phyloP scores from a whole-genome alignment of 2,797 vertebrate species.

The Coccyzus lansbergi region DNA sequence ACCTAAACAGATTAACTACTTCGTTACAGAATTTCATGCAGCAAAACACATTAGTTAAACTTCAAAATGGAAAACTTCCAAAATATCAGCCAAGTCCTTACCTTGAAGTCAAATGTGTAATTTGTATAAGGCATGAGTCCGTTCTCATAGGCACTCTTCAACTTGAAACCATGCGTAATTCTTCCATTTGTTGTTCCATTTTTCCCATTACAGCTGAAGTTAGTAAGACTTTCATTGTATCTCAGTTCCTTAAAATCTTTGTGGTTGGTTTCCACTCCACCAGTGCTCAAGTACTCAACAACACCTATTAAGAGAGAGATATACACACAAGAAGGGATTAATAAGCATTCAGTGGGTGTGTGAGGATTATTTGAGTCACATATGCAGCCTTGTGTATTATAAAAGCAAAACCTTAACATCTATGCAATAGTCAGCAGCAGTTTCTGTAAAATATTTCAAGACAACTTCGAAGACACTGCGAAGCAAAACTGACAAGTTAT shows the following conservation, averaged over 20 bases:
- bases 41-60: background rate
- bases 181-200: constrained; percentile 91
- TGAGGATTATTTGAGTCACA: background rate
- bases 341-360: background rate
- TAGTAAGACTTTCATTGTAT: constrained; percentile 96
- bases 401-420: background rate
- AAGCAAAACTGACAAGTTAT: background rate
- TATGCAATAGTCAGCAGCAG: background rate
- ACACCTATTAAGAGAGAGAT: constrained; percentile 81
- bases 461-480: background rate
- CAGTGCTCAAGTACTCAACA: constrained; percentile 95
- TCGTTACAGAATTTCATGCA: background rate
- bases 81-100: constrained; percentile 46
- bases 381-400: background rate
- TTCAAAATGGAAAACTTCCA: background rate
- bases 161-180: constrained; percentile 98
- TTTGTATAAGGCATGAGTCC: constrained; percentile 99
- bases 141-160: constrained; percentile 96
- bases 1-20: background rate
- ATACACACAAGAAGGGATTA: background rate
- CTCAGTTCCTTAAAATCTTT: constrained; percentile 98
- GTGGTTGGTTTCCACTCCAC: constrained; percentile 96
- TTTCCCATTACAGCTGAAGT: constrained; percentile 97
- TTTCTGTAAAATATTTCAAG: background rate
- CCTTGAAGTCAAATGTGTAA: constrained; percentile 96